Base-by-base conservation (phyloP, 2,888 invertebrate species). In the Tachina lurida region DNA sequence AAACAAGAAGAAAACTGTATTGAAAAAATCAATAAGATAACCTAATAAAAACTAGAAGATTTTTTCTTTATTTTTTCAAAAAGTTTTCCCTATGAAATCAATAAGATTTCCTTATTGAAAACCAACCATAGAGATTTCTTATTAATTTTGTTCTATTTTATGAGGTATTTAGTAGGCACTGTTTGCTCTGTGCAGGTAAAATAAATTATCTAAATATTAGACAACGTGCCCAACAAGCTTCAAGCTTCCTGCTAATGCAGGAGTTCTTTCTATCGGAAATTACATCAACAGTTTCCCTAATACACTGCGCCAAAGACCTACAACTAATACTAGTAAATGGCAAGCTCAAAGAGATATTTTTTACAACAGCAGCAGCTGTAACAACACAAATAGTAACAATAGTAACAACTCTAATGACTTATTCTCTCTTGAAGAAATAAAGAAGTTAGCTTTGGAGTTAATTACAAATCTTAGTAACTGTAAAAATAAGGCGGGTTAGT, bases 371-470 rank as follows among this genome's bases (percentile, higher is more conserved):
- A 65, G 13, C 22, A 49, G 9, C 47, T 47, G 47, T 22, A 10
- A 31, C 3, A 56, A 3, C n/a, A 15, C 2, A 13, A 65, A 22
- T 2, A 22, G 2, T 13, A 49, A 4, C 13, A 73, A 73, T 31
- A 31, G 4, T 31, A 31, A 31, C 15, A 70, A 41, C 10, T 31
- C 31, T 31, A 31, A 31, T 4, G 58, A 60, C 8, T 4, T 56
- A 15, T 70, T 73, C 12, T 31, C 71, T 10, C 9, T 70, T 10
- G 45, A 73, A 62, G 39, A 62, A 49, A 62, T 60, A 17, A 73
- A 73, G 49, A 73, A n/a, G 5, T 47, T 49, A 49, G 49, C 73
- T 31, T 49, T 62, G 5, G 74, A 74, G n/a, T 49, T 74, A 19
- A 74, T 74, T 1, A 62, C 60, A 10, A 74, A 74, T n/a, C 58